Conservation (phyloP, 2,888 invertebrate species). For the Nebria salina region DNA sequence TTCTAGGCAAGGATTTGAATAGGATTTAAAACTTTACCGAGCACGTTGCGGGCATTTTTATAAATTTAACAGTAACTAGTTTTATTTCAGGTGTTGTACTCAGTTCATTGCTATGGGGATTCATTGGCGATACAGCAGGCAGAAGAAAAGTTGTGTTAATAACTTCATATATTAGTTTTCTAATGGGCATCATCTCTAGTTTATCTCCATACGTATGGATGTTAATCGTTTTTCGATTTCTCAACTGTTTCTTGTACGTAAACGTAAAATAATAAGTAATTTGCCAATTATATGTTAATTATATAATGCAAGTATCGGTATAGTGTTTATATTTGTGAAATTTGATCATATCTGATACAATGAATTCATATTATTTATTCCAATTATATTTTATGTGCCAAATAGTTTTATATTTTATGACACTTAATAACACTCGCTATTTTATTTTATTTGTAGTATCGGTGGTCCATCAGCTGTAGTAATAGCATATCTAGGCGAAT, state of each 20-base stretch:
- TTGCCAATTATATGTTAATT: too few relatives aligned
- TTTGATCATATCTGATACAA: too few relatives aligned
- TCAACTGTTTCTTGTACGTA: constrained; percentile 67
- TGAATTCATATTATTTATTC: too few relatives aligned
- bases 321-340: too few relatives aligned
- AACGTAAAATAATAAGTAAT: neutral
- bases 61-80: neutral
- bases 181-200: constrained; percentile 64
- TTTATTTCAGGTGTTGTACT: constrained; percentile 66
- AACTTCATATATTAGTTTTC: constrained; percentile 63
- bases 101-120: constrained; percentile 70
- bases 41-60: neutral
- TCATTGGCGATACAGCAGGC: constrained; percentile 68
- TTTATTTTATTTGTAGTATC: constrained; percentile 54
- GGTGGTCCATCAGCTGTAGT: constrained; percentile 65
- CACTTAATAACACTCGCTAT: neutral
- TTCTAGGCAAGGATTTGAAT: constrained; percentile 65
- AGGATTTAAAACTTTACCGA: neutral
- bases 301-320: too few relatives aligned
- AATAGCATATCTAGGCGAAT: constrained; percentile 66
- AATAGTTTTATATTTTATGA: too few relatives aligned
- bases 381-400: too few relatives aligned
- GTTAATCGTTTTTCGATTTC: constrained; percentile 65
- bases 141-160: constrained; percentile 64
- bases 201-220: constrained; percentile 64